Evolutionary conservation across 2,797 vertebrate species (phyloP).

Genomic region (Borostomias antarcticus): DNA sequence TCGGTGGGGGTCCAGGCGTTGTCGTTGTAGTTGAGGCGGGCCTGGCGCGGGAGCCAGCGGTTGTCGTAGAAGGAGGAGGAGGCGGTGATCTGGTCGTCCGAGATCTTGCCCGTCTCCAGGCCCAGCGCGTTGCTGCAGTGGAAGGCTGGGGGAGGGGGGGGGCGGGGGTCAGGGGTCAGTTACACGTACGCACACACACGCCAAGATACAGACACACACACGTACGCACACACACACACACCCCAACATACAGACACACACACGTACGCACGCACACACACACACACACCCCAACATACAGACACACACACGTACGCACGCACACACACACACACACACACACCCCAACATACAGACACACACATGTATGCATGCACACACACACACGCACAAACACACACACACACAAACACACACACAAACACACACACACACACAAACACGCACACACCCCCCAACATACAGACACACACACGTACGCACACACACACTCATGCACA

Average conservation of each 20-base stretch:
- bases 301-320: too few species aligned
- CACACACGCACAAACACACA: constrained; percentile 10
- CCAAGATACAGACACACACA: constrained; percentile 2
- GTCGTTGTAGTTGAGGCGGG: constrained; percentile 91
- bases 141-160: constrained; percentile 75
- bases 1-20: constrained; percentile 94
- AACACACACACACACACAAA: too few species aligned
- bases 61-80: constrained; percentile 89
- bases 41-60: constrained; percentile 90
- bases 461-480: constrained; percentile 18
- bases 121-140: constrained; percentile 92
- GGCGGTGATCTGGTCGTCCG: constrained; percentile 91
- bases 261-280: constrained; percentile 2
- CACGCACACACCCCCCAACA: too few species aligned
- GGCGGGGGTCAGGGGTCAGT: not conserved
- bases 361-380: too few species aligned
- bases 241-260: not conserved
- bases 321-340: too few species aligned
- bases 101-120: constrained; percentile 92
- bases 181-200: not conserved
- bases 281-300: too few species aligned
- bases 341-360: not conserved
- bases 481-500: not conserved
- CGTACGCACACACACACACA: not conserved
- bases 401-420: too few species aligned